Conservation (phyloP, 2,888 invertebrate genomes). For the Plagodis pulveraria region DNA sequence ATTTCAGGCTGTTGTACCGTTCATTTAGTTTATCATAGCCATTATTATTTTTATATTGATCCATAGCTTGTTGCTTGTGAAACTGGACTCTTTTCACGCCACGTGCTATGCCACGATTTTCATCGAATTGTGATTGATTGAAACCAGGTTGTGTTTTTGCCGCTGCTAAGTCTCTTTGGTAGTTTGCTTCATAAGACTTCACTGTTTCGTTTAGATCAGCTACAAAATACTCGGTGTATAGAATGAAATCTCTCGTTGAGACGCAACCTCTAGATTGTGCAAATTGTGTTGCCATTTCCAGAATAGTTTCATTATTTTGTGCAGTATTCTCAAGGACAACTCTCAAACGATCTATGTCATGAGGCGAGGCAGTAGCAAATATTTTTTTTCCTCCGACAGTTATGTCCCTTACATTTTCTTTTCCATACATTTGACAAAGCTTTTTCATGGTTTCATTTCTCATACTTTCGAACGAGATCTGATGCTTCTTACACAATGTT, state of each 20-base stretch:
- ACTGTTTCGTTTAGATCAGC: not conserved
- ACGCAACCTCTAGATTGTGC: not conserved
- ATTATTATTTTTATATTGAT: not conserved
- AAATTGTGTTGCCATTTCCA: not conserved
- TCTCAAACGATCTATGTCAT: not conserved
- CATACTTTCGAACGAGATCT: not conserved
- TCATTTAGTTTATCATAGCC: not conserved
- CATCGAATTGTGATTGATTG: not conserved
- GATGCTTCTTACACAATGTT: not conserved
- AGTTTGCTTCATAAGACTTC: not conserved
- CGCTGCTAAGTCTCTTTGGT: not conserved
- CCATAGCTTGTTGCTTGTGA: not conserved
- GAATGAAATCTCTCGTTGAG: not conserved
- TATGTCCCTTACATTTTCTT: not conserved
- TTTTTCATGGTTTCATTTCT: not conserved
- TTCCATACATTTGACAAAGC: not conserved
- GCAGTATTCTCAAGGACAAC: not conserved
- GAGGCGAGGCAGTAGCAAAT: not conserved
- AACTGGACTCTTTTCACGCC: not conserved
- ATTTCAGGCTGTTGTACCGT: not conserved
- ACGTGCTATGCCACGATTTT: not conserved
- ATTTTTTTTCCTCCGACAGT: not conserved
- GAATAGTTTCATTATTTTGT: not conserved
- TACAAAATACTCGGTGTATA: not conserved
- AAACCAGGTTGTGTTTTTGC: slow-evolving; percentile 1